phyloP scores from a whole-genome alignment of 2,113 vertebrate genomes.

The Nerophis ophidion region DNA sequence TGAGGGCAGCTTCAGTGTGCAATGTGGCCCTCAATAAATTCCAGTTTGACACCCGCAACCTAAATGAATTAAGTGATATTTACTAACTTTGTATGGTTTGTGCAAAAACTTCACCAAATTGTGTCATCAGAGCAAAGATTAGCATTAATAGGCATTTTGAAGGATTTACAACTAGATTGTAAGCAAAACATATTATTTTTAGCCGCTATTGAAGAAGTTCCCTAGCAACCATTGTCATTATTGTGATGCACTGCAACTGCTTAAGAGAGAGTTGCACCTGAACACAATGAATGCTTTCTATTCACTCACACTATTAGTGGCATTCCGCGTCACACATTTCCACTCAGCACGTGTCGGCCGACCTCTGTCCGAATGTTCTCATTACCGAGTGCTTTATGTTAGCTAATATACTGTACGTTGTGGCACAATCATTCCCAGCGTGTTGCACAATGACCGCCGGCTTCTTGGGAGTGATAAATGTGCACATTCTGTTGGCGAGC shows the following conservation, averaged over 20 bases:
- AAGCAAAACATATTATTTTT: too few species aligned
- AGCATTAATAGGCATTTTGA: too few species aligned
- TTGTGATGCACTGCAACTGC: not conserved
- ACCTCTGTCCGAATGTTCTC: not conserved
- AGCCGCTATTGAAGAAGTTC: not conserved
- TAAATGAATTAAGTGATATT: too few species aligned
- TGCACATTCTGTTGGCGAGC: slow-evolving; percentile 3
- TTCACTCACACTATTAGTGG: not conserved
- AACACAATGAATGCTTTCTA: not conserved
- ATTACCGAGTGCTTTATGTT: slow-evolving; percentile 2
- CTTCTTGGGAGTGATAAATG: slow-evolving; percentile 34
- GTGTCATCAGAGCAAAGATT: too few species aligned
- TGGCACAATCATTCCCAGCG: slow-evolving; percentile 11
- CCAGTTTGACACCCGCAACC: too few species aligned
- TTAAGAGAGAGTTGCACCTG: not conserved
- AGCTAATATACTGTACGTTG: slow-evolving; percentile 8
- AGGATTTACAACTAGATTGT: too few species aligned
- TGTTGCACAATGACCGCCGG: slow-evolving; percentile 28
- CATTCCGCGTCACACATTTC: not conserved
- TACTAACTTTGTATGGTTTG: too few species aligned
- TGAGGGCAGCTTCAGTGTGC: too few species aligned
- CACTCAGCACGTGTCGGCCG: not conserved
- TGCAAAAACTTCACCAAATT: too few species aligned
- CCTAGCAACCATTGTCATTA: not conserved
- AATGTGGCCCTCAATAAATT: too few species aligned